Base-by-base conservation (phyloP, 30 jellyfish, hydroid and myxozoan genomes). In the Turritopsis rubra region DNA sequence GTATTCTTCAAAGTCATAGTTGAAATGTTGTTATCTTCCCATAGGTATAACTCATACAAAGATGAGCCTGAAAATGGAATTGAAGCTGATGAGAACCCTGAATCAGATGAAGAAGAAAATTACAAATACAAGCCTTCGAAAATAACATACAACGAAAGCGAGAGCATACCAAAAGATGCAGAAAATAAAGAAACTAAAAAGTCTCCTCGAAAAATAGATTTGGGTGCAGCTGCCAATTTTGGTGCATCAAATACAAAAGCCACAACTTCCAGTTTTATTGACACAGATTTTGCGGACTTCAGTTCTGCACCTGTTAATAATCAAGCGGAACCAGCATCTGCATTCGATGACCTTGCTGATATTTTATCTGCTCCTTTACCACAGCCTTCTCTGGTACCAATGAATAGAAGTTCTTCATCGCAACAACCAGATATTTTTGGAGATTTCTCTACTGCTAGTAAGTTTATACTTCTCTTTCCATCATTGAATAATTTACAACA, bases 1-100 rank as follows among this genome's bases (percentile, higher is more conserved):
- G 73, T 18, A 0, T 23, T 60, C 21, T 60, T 60, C 0, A 60
- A 60, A 18, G 19, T 18, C 0, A 27, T 19, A 41, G 60, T 41
- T 41, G 5, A 5, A 41, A 13, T 16, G 22, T 22, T 72, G 31
- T 72, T 72, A 1, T 22, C n/a, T n/a, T n/a, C n/a, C n/a, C 1
- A 21, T 60, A 83, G 96, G 72, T 30, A 52, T 9, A 80, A 80
- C 72, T 86, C 78, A 21, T 91, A 87, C 81, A 84, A 82, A 71
- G 98, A 91, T 82, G 98, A 91, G 72, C 98, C 98, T 20, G 98
- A 91, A 77, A 89, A 87, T 53, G 96, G 96, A 16, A 95, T 83
- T 81, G 98, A 91, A 77, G 90, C 72, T 17, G 79, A 87, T 4
- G 98, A 91, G 52, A 96, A 91, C n/a, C 77, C 28, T 16, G 90